Evolutionary conservation across 1,140 invertebrate species (phyloP), one percentile per base, ranked within the genome.

Genomic region (Notospermus geniculatus): DNA sequence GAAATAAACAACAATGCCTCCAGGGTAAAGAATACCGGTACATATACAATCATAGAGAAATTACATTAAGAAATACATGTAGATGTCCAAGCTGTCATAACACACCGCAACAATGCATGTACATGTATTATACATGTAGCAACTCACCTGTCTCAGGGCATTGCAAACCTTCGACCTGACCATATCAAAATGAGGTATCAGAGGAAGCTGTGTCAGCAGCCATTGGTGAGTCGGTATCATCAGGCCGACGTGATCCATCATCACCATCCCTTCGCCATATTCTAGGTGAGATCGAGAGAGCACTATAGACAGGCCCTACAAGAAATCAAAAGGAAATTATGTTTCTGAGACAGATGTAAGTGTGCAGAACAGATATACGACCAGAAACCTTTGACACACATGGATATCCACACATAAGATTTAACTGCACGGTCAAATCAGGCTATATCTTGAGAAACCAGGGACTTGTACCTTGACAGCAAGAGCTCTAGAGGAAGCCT

Each of bases 391-490:
- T n/a, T n/a, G n/a, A n/a, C n/a, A n/a, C n/a, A n/a, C n/a, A n/a
- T n/a, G n/a, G n/a, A n/a, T n/a, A n/a, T n/a, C n/a, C n/a, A n/a
- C n/a, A n/a, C n/a, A n/a, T n/a, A n/a, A n/a, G n/a, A n/a, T n/a
- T n/a, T n/a, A n/a, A n/a, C n/a, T n/a, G n/a, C n/a, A n/a, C n/a
- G n/a, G n/a, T n/a, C n/a, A n/a, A n/a, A n/a, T n/a, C n/a, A n/a
- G n/a, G n/a, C n/a, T n/a, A n/a, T n/a, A n/a, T n/a, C n/a, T n/a
- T n/a, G n/a, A n/a, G n/a, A n/a, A n/a, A n/a, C n/a, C n/a, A n/a
- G n/a, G n/a, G n/a, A 41, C 69, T n/a, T n/a, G n/a, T 72, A 85
- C 84, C 76, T 86, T 87, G 17, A 91, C 88, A 4, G 94, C 93
- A 62, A 92, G 88, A 2, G 85, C 80, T 36, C 94, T 80, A 25